Evolutionary conservation across 2,797 vertebrate genomes (phyloP), one percentile per base, ranked within the genome.

Genomic region (Antennarius maculatus): DNA sequence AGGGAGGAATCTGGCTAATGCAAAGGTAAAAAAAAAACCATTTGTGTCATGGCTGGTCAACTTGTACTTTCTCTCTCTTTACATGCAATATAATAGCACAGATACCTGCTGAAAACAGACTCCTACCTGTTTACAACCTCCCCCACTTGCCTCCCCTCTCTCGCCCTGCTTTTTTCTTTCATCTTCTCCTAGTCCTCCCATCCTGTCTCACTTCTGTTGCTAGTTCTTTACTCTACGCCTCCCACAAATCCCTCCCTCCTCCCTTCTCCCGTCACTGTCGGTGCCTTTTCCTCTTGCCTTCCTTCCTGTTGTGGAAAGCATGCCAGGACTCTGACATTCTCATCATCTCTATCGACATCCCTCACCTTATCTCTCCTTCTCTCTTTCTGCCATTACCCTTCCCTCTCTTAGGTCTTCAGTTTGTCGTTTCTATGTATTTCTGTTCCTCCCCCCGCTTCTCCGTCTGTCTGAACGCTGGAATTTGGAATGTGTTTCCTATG

Each of bases 251-350:
- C 66, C 69, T 69, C 65, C 66, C 69, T 63, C 62, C 70, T 75
- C 66, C 71, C 57, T 52, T 66, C 71, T 68, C 27, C 66, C 65
- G 39, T 87, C 77, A 67, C 80, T 62, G 64, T 64, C 74, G 62
- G 61, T 59, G 52, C 63, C 78, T 84, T 77, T 81, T 81, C 67
- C 80, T 79, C 71, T 82, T 54, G 39, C 76, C 79, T 77, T 50
- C 48, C 67, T 86, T 86, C 85, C 74, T 84, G 73, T 82, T 55
- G 63, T 62, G 55, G 64, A 81, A 85, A 61, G 28, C 69, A 72
- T 65, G 69, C 79, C 61, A 75, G 65, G 43, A 70, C 77, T 79
- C 76, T 74, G 81, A 84, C 83, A 78, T 75, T 85, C 66, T 85
- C 74, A 72, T 86, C 39, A 80, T 82, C 77, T 83, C 64, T 76